Base-by-base conservation (phyloP, 1,140 invertebrate species). In the Diabrotica undecimpunctata region DNA sequence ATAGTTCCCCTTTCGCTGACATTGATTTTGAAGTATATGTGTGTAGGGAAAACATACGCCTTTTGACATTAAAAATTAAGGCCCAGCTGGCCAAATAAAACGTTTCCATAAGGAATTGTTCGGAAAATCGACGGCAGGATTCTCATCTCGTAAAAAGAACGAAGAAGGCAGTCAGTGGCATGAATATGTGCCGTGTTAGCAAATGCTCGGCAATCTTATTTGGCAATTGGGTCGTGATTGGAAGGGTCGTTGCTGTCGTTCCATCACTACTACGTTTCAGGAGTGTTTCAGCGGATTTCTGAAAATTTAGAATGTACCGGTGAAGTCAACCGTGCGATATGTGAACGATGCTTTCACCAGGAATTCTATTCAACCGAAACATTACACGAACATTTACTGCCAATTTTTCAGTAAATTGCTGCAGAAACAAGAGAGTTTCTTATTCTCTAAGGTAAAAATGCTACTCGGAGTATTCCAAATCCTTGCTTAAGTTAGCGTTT, bases 161-260 rank as follows among this genome's bases (percentile, higher is more conserved):
- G 25, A 25, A 25, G 25, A 46, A n/a, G 41, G n/a, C 9, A 38
- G 13, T 25, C 11, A 13, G 56, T 11, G 38, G 39, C 13, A 51
- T 0, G 4, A 36, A 51, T 60, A 60, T 62, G 35, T 62, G 61
- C 61, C n/a, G 51, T 35, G 61, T 38, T 62, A 54, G 61, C 61
- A 61, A 61, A 61, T 61, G 39, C 50, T 36, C 52, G 46, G 50
- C 59, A 61, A 61, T 61, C 59, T 53, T 61, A 53, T 61, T 61
- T 54, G 52, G 53, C 53, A 62, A 62, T 62, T 54, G 51, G 52
- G 53, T 25, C 36, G 37, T 62, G 38, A 62, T 62, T 62, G 53
- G 37, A 62, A 25, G 61, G 35, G 53, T 39, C 52, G 46, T 36
- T 46, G 51, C 53, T 25, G 13, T 5, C 7, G 54, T 55, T 25